A percentile compares a stretch with the other conserved stretches of the same genome.
These are phyloP conservation scores for Aptenodytes forsteri DNA, from an alignment of 2,113 vertebrate species.

Conservation along the genomic window DNA sequence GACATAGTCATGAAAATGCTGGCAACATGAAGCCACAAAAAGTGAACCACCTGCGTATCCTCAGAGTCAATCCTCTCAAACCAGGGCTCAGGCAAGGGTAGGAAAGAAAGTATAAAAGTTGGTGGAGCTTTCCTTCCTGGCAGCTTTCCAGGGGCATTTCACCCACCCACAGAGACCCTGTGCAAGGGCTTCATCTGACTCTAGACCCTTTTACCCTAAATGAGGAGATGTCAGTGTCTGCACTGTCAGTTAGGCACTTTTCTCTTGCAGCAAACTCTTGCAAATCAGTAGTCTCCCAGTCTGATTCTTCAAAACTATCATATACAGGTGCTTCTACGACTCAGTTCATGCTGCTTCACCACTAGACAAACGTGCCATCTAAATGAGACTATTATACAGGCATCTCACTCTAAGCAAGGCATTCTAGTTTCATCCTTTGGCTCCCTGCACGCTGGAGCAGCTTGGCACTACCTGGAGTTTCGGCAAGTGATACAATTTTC, in stretches of 20 bases:
- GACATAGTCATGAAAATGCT: neutral
- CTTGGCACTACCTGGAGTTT: neutral
- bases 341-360: neutral
- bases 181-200: neutral
- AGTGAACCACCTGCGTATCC: neutral
- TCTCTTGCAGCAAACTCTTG: neutral
- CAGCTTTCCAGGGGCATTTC: neutral
- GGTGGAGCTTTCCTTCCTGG: neutral
- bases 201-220: neutral
- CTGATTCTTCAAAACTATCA: neutral
- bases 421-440: neutral
- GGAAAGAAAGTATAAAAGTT: neutral
- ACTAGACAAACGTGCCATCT: neutral
- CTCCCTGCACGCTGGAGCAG: neutral
- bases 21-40: neutral
- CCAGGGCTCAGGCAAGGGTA: neutral
- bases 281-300: neutral
- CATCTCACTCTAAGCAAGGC: neutral
- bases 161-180: neutral
- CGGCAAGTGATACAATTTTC: neutral
- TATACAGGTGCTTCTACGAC: neutral
- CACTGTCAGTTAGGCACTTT: neutral
- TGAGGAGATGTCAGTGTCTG: neutral
- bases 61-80: neutral
- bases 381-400: neutral